Evolutionary conservation across 2,888 invertebrate species (phyloP), one percentile per base, ranked within the genome.

Genomic region (Drosophila subquinaria): DNA sequence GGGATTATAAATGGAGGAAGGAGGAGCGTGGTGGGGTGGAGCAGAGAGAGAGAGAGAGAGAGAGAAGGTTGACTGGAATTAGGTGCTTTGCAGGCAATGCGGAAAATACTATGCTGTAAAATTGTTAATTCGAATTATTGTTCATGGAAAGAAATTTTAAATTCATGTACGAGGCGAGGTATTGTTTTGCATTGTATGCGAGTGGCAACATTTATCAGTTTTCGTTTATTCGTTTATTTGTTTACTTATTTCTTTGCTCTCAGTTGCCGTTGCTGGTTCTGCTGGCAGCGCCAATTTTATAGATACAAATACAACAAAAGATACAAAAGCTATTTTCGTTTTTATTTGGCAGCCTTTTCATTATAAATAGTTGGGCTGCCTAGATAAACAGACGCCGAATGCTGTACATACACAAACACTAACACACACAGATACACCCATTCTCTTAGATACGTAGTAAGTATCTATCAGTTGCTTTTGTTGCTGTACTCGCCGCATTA

Each of bases 321-420:
- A 67, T 50, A 69, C 45, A 52, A 61, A 73, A 79, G 88, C 82
- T 83, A 83, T 83, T 83, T 83, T 74, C 71, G 86, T 76, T 85
- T 82, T 79, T 79, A 88, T 83, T 86, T 82, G 86, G 86, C 80
- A 67, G 82, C 80, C 76, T 75, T 74, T 88, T 88, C 69, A 83
- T 88, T 83, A 83, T 86, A 83, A 88, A 83, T 83, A 83, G 82
- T 83, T 86, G 67, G 71, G 64, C 72, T 82, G 82, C 89, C 82
- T 76, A 86, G 87, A 79, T 83, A 86, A 79, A 76, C 76, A 83
- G 76, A 72, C 67, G 50, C 55, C 60, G 56, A 59, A 40, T 53
- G 63, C 30, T 43, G 40, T n/a, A 38, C 13, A 36, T 15, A 36
- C 10, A 35, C 23, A 38, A 40, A 56, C 38, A 38, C 36, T 33